Percentiles rank a stretch among this genome's conserved stretches.
Conservation (phyloP, 2,888 invertebrate species). For the Nebria brevicollis region DNA sequence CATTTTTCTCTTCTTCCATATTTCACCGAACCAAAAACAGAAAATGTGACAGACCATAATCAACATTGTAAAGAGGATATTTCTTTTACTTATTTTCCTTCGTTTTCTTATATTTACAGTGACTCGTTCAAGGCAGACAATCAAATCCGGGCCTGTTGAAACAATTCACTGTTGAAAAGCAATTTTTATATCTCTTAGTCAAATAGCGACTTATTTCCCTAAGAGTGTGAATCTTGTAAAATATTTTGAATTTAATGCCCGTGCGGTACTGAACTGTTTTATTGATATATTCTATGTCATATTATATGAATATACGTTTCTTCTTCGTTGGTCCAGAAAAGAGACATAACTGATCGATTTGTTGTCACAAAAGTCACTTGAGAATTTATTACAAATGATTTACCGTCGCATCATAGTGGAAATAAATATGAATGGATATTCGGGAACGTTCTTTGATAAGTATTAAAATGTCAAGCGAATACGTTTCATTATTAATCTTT, state of each 20-base stretch:
- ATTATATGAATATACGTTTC: constrained; percentile 10
- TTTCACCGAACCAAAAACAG: background rate
- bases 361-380: constrained; percentile 46
- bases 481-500: constrained; percentile 46
- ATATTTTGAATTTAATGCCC: too few species aligned
- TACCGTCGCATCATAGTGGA: constrained; percentile 43
- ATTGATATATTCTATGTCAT: constrained; percentile 6
- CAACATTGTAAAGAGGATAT: background rate
- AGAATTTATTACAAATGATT: constrained; percentile 47
- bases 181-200: too few species aligned
- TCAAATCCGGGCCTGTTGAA: background rate
- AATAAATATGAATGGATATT: constrained; percentile 45
- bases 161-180: too few species aligned
- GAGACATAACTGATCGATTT: constrained; percentile 35
- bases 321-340: background rate
- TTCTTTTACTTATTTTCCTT: background rate
- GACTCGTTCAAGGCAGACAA: background rate
- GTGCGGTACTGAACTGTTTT: background rate
- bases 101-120: background rate
- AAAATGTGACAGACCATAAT: constrained; percentile 7
- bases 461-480: constrained; percentile 46
- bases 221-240: too few species aligned
- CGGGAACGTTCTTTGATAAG: constrained; percentile 38
- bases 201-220: too few species aligned
- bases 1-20: background rate